These are phyloP conservation scores for Eptesicus fuscus DNA, from an alignment of 2,113 vertebrate species.

Conservation along the genomic window DNA sequence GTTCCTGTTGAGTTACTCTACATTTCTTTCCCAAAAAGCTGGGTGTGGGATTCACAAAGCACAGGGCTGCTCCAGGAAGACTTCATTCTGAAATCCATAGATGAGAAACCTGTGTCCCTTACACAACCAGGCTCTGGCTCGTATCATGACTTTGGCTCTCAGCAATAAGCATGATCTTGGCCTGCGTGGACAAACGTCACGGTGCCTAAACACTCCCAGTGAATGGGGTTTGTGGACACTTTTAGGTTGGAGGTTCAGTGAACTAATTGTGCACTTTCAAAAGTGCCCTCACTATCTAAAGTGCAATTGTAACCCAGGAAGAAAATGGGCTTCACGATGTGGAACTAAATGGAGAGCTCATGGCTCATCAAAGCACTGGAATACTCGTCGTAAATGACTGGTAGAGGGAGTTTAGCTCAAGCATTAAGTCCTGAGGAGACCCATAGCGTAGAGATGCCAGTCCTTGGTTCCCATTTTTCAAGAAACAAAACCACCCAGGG, in stretches of 20 bases:
- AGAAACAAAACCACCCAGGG: neutral
- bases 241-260: neutral
- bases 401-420: neutral
- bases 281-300: neutral
- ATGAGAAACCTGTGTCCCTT: constrained; percentile 86
- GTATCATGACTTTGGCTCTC: constrained; percentile 85
- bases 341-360: neutral
- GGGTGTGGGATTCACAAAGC: constrained; percentile 90
- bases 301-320: neutral
- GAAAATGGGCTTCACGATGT: neutral
- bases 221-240: neutral
- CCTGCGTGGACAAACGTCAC: neutral
- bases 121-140: constrained; percentile 80
- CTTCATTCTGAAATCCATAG: constrained; percentile 90
- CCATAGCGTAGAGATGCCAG: neutral
- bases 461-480: neutral
- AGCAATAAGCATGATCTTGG: constrained; percentile 60
- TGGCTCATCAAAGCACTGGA: neutral
- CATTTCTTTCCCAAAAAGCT: constrained; percentile 89
- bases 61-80: constrained; percentile 90
- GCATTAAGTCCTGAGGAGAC: neutral
- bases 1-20: neutral
- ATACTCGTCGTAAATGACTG: neutral
- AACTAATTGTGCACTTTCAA: neutral
- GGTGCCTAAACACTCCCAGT: neutral